Conservation (phyloP, 1,140 invertebrate species). For the Drosophila melanogaster region DNA sequence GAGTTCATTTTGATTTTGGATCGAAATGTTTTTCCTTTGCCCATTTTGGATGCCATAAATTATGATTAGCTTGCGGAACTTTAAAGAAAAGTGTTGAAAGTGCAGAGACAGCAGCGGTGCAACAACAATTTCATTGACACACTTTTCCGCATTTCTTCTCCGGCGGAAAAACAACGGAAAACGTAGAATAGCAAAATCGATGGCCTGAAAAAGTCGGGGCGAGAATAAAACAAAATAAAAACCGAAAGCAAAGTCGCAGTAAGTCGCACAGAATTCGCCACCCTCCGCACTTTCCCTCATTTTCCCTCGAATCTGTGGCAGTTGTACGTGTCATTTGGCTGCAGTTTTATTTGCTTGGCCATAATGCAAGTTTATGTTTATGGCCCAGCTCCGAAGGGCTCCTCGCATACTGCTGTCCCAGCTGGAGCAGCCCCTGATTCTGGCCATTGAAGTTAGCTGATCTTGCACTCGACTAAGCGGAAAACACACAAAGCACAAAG, state of each 20-base stretch:
- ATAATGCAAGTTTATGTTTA: constrained; percentile 80
- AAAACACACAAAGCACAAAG: constrained; percentile 56
- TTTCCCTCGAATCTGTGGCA: constrained; percentile 38
- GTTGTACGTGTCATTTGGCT: constrained; percentile 80
- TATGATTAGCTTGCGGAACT: constrained; percentile 53
- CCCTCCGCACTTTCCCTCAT: neutral
- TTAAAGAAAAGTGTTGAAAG: constrained; percentile 58
- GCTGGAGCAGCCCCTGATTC: constrained; percentile 27
- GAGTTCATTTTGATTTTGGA: constrained; percentile 1
- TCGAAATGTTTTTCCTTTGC: neutral
- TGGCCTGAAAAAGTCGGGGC: constrained; percentile 70
- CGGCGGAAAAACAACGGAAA: constrained; percentile 47
- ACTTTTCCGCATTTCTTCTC: constrained; percentile 49
- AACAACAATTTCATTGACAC: constrained; percentile 78
- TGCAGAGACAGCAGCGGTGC: constrained; percentile 47
- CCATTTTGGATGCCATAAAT: constrained; percentile 47
- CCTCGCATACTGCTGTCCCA: constrained; percentile 3
- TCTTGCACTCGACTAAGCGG: constrained; percentile 75
- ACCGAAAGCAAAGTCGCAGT: constrained; percentile 69
- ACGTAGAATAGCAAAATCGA: constrained; percentile 73
- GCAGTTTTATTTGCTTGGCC: constrained; percentile 74
- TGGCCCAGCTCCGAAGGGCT: constrained; percentile 26
- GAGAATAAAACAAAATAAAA: constrained; percentile 75
- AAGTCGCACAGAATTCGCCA: constrained; percentile 61
- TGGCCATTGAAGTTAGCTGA: constrained; percentile 64